Evolutionary conservation across 2,888 invertebrate genomes (phyloP).

Genomic region (Meloe dianella): DNA sequence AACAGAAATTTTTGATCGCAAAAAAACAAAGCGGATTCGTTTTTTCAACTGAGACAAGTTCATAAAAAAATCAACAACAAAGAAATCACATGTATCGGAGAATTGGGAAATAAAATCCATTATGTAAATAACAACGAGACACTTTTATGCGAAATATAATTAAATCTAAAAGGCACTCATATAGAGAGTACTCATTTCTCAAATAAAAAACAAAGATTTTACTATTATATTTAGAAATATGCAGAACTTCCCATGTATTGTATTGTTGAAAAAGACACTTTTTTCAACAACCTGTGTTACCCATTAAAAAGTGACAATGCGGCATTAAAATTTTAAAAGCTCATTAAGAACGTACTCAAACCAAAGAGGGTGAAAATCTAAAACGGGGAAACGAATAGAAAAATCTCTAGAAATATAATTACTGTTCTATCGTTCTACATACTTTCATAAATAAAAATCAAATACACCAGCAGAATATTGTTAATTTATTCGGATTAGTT

Average conservation of each 20-base stretch:
- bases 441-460: background rate
- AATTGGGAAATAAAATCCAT: background rate
- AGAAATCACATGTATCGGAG: background rate
- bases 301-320: background rate
- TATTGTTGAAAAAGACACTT: background rate
- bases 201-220: no score
- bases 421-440: background rate
- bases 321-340: background rate
- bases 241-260: no score
- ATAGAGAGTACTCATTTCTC: background rate
- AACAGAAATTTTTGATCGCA: background rate
- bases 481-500: background rate
- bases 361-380: background rate
- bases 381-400: background rate
- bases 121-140: background rate
- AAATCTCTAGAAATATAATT: background rate
- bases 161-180: background rate
- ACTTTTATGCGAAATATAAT: background rate
- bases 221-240: background rate
- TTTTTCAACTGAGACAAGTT: background rate
- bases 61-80: no score
- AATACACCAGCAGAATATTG: background rate
- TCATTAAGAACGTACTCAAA: background rate
- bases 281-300: background rate
- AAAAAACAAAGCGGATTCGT: background rate